Base-by-base conservation (phyloP, 2,888 invertebrate species). In the Caenorhabditis sinica region DNA sequence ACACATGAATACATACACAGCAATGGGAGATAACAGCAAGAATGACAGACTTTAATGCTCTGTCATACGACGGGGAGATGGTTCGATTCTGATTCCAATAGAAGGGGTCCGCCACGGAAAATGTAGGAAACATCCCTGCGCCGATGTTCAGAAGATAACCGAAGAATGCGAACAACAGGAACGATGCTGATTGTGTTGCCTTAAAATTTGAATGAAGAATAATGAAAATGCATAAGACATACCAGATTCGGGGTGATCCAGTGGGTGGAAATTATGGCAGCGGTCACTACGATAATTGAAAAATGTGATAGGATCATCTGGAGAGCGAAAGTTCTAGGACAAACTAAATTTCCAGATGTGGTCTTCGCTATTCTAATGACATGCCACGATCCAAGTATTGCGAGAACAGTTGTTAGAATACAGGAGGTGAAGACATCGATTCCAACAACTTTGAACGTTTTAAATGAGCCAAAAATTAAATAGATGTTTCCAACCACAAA, bases 21-120 rank as follows among this genome's bases (percentile, higher is more conserved):
- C 17, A 33, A 49, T 66, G 58, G 5, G 66, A 43, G 9, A 66
- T 2, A 8, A 15, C 9, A 2, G 45, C 56, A 0, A 75, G 36
- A 11, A 45, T 3, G 13, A 58, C 53, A 4, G 75, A 13, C 33
- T 75, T 75, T 30, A 75, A 23, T 3, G 75, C 66, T 45, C 66
- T 56, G 20, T 75, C 75, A 25, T 75, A 66, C 0, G 58, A 30
- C 17, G 66, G 58, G 4, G 51, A 58, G 17, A 75, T 30, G 6
- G 20, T 1, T n/a, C 58, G 28, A 33, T 75, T 45, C 17, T 45
- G 30, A 8, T 45, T 58, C 75, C 75, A 75, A 30, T 75, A 68
- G 9, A 75, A 75, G 1, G 75, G 75, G 25, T 75, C 75, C 5
- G 75, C 40, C 3, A 75, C 75, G 2, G 75, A 75, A 20, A 75